Base-by-base conservation (phyloP, 92 coral and sea anemone species). In the Epizoanthus illoricatus region DNA sequence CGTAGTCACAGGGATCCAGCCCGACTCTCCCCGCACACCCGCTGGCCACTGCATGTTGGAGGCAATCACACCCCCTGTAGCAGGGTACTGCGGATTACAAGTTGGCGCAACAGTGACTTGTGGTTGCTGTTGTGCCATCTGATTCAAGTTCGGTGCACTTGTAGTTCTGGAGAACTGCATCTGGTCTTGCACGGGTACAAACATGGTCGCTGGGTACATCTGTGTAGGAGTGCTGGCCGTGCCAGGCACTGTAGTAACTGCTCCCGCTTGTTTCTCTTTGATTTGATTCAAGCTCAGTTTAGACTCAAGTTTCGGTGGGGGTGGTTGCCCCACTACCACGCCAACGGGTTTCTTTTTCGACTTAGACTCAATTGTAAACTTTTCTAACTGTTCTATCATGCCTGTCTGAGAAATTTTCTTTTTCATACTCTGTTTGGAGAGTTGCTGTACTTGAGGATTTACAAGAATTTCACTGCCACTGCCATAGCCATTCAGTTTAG, bases 281-380 rank as follows among this genome's bases (percentile, higher is more conserved):
- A 93, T 91, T 85, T 93, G 97, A 72, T 93, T 93, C 24, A 93
- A 72, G 83, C 97, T 93, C 84, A 93, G 49, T 65, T 93, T 93
- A 5, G 87, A 56, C 52, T 89, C 95, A 13, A 76, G 17, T 71
- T 86, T 89, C 18, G 79, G 78, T 63, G 82, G 74, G 65, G 84
- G 71, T 42, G 79, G 80, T 49, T 75, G 88, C 10, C 94, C 90
- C 0, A 81, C 74, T 7, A 80, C 83, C 19, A 60, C 84, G 23
- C 71, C 82, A 7, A 80, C 91, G 4, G 91, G 84, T 49, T 93
- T 93, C 83, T 88, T 92, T 82, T 93, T 93, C 0, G 92, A 87
- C 55, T 86, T 82, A 43, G 94, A 88, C 81, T 86, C 97, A 21
- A 78, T 78, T 21, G 82, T 78, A 49, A 93, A 93, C 74, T 88